Percentiles rank a stretch among this genome's conserved stretches.
phyloP scores from a whole-genome alignment of 1,140 invertebrate genomes.

The Drosophila guanche region DNA sequence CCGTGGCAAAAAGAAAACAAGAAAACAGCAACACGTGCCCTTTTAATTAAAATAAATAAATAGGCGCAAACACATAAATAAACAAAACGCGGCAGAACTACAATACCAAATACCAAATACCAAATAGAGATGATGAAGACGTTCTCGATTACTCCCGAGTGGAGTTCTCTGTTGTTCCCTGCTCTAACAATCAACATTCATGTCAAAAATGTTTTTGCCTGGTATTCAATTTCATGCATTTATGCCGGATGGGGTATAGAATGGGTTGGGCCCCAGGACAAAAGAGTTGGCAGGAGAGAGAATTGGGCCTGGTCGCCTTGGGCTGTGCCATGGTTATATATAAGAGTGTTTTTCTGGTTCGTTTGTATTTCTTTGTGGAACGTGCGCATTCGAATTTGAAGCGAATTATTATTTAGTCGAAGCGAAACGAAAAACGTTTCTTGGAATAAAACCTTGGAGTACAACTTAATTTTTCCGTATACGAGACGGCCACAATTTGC shows the following conservation, averaged over 20 bases:
- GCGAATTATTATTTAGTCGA: conserved; percentile 74
- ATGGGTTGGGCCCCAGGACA: conserved; percentile 44
- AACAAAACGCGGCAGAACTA: conserved; percentile 43
- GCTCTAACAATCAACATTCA: conserved; percentile 9
- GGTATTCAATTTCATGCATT: conserved; percentile 78
- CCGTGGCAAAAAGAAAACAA: conserved; percentile 68
- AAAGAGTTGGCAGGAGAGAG: conserved; percentile 37
- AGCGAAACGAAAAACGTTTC: conserved; percentile 33
- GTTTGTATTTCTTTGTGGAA: conserved; percentile 59
- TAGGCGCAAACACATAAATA: conserved; percentile 68
- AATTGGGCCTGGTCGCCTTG: conserved; percentile 30
- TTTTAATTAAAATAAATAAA: conserved; percentile 83
- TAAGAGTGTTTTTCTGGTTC: conserved; percentile 25
- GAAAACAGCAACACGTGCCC: conserved; percentile 78
- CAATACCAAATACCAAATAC: conserved; percentile 54
- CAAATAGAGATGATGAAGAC: conserved; percentile 56
- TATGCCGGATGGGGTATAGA: conserved; percentile 40
- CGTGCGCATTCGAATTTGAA: conserved; percentile 76
- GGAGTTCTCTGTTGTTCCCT: conserved; percentile 32
- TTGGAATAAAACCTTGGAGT: conserved; percentile 49
- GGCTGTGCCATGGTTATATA: conserved; percentile 45
- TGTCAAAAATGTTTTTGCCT: conserved; percentile 57
- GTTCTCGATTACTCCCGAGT: conserved; percentile 30
- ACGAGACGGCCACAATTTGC: conserved; percentile 62
- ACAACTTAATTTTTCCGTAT: conserved; percentile 69